Evolutionary conservation across 53 echinoderm and acorn worm genomes (phyloP).

Genomic region (Patiria pectinifera): DNA sequence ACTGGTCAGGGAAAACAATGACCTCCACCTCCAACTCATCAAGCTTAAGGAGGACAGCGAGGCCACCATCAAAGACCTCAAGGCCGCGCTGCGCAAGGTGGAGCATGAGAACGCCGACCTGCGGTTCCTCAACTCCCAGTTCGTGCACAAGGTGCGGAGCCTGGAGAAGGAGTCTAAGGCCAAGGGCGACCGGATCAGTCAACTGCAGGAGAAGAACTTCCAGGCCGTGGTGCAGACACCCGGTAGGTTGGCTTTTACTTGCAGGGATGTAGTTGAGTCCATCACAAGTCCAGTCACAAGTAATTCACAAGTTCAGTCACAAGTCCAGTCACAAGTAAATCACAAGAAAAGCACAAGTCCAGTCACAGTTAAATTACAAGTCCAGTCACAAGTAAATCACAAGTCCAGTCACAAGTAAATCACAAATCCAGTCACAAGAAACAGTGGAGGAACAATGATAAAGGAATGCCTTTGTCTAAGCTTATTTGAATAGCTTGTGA

Average conservation of each 20-base stretch:
- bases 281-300: no score
- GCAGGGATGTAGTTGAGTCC: no score
- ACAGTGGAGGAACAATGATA: no score
- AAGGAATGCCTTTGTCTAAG: no score
- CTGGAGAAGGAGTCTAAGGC: conserved; percentile 89
- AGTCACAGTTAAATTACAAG: no score
- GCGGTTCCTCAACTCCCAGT: conserved; percentile 96
- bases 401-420: no score
- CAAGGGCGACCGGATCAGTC: conserved; percentile 83
- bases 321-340: no score
- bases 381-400: no score
- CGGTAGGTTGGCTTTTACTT: conserved; percentile 59
- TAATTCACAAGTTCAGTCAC: no score
- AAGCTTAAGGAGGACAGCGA: conserved; percentile 86
- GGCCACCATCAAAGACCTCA: conserved; percentile 78
- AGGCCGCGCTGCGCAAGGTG: conserved; percentile 81
- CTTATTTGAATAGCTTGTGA: no score
- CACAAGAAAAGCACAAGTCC: no score
- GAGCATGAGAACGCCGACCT: conserved; percentile 98
- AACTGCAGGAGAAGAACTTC: conserved; percentile 97
- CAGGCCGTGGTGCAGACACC: conserved; percentile 98
- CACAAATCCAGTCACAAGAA: no score
- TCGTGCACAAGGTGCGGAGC: conserved; percentile 93
- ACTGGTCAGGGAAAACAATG: conserved; percentile 90
- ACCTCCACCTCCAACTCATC: conserved; percentile 90